Base-by-base conservation (phyloP, 2,113 vertebrate genomes). In the Pimephales promelas region DNA sequence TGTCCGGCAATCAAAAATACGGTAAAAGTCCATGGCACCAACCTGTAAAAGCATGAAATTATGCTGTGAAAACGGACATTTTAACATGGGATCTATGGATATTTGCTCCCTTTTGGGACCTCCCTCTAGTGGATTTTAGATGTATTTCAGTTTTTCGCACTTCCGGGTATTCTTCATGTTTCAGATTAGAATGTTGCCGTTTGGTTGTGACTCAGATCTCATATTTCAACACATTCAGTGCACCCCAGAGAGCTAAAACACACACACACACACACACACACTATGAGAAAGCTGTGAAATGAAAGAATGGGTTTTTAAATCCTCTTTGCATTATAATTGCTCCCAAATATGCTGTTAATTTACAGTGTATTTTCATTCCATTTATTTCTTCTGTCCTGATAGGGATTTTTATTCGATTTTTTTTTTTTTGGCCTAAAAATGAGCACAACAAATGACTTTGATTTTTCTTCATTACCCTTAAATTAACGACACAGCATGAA, bases 381-480 rank as follows among this genome's bases (percentile, higher is more conserved):
- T 36, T 79, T n/a, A 62, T 49, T 73, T 83, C 10, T 72, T 36
- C 74, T 78, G 36, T 28, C 49, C 26, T 75, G 49, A 45, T 70
- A 68, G 16, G 47, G 36, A 2, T 26, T 81, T 80, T 74, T 31
- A 75, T 78, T 78, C 0, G 8, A 11, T 26, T 77, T 77, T 45
- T 66, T 56, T 26, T 77, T 77, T 45, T 66, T 56, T 16, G 14
- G 47, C 24, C 62, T 61, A 26, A 77, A 59, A 84, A 83, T 54
- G 59, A 52, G 3, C 56, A 26, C 68, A 72, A 24, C 68, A 26
- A 72, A 72, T 72, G 22, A 20, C 10, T 34, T 8, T 24, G 24
- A 75, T 66, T 82, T 28, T 81, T 68, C 57, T 54, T 83, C 45
- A 61, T 78, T 61, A 8, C n/a, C 36, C 9, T 78, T 59, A 40